Conservation (phyloP, 2,888 invertebrate genomes). For the Malthinus seriepunctatus region DNA sequence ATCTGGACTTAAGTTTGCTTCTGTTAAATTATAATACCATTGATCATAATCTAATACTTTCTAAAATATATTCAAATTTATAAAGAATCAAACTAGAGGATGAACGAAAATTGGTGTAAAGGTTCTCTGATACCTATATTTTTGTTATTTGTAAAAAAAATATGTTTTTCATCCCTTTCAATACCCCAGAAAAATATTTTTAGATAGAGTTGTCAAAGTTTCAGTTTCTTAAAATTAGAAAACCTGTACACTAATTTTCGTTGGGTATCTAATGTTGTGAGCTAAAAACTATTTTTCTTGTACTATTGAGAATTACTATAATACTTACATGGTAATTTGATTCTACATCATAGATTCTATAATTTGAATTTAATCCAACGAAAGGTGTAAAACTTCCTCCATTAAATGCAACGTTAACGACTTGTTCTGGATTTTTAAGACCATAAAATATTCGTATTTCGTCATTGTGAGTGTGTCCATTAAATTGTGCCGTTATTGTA, state of each 20-base stretch:
- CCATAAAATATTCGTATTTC: constrained; percentile 74
- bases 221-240: no score
- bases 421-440: constrained; percentile 55
- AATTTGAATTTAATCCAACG: constrained; percentile 64
- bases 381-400: constrained; percentile 52
- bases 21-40: constrained; percentile 74
- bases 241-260: no score
- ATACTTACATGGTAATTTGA: constrained; percentile 41
- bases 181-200: no score
- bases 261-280: no score
- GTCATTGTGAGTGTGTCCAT: constrained; percentile 82
- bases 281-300: no score
- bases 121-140: no score
- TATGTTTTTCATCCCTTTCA: no score
- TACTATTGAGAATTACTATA: not conserved
- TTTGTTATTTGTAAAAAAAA: not conserved
- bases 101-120: no score
- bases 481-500: constrained; percentile 79
- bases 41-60: constrained; percentile 62
- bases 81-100: no score
- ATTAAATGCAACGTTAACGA: constrained; percentile 77
- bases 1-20: constrained; percentile 64
- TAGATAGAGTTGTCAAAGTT: no score
- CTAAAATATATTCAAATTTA: constrained; percentile 8
- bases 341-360: constrained; percentile 44